Conservation (phyloP, 1,140 invertebrate species). For the Halotydeus destructor region DNA sequence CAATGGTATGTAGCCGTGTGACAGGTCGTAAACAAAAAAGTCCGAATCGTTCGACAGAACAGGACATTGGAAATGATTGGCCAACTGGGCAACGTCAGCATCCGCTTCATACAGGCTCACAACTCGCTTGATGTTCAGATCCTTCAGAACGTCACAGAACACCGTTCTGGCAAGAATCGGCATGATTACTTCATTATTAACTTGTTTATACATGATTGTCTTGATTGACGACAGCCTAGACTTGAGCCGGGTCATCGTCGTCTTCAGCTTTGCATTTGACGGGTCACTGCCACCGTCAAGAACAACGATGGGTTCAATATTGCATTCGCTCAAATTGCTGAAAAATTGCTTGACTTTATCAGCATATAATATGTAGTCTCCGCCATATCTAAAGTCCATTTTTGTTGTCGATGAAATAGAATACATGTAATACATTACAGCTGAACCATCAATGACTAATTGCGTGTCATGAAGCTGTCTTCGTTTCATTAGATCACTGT, state of each 20-base stretch:
- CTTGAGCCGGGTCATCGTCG: not conserved
- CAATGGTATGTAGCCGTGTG: constrained; percentile 46
- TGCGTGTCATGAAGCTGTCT: not conserved
- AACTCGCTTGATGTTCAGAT: constrained; percentile 39
- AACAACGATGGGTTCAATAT: constrained; percentile 48
- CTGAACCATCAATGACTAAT: constrained; percentile 1
- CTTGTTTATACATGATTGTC: not conserved
- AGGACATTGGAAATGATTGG: constrained; percentile 50
- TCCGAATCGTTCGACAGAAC: constrained; percentile 74
- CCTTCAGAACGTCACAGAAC: constrained; percentile 40
- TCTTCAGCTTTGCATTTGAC: not conserved
- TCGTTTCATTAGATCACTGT: not conserved
- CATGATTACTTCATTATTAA: not conserved
- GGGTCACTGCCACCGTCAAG: constrained; percentile 42
- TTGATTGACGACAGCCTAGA: not conserved
- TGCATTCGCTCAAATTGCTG: constrained; percentile 41
- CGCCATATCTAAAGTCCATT: constrained; percentile 1
- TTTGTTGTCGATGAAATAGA: not conserved
- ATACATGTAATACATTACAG: not conserved
- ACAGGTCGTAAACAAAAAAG: constrained; percentile 63
- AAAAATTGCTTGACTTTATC: constrained; percentile 35
- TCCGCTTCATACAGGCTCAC: constrained; percentile 69
- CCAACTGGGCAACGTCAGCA: constrained; percentile 51
- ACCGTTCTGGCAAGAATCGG: constrained; percentile 38
- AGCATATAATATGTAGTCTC: not conserved